Evolutionary conservation across 1,140 invertebrate genomes (phyloP).

Genomic region (Drosophila saltans): DNA sequence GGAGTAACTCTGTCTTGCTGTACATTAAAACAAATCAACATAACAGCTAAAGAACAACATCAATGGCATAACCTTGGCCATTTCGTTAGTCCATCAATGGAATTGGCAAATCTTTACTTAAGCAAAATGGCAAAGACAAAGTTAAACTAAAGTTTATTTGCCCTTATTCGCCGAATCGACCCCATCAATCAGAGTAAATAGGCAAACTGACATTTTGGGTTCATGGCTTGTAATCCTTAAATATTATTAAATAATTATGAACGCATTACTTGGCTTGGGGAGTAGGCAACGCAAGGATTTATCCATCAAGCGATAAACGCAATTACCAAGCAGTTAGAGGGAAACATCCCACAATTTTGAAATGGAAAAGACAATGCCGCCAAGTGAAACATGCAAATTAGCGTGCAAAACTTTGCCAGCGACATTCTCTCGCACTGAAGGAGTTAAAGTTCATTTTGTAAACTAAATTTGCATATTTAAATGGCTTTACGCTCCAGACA

Average conservation of each 20-base stretch:
- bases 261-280: slow-evolving; percentile 60
- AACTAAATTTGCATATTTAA: slow-evolving; percentile 78
- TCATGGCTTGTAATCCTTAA: slow-evolving; percentile 68
- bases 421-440: slow-evolving; percentile 39
- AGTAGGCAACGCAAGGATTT: slow-evolving; percentile 50
- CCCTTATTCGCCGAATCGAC: not conserved
- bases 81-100: slow-evolving; percentile 53
- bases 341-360: slow-evolving; percentile 20
- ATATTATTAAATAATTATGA: slow-evolving; percentile 79
- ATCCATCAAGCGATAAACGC: slow-evolving; percentile 76
- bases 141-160: slow-evolving; percentile 10
- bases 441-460: slow-evolving; percentile 74
- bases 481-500: slow-evolving; percentile 69
- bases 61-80: slow-evolving; percentile 56
- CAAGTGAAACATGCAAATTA: slow-evolving; percentile 75
- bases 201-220: slow-evolving; percentile 31
- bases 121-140: slow-evolving; percentile 18
- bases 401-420: slow-evolving; percentile 59
- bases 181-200: slow-evolving; percentile 45
- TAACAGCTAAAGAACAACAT: slow-evolving; percentile 10
- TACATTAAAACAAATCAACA: slow-evolving; percentile 39
- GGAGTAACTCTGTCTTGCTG: not conserved
- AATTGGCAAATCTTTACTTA: slow-evolving; percentile 49
- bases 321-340: slow-evolving; percentile 63
- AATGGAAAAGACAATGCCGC: slow-evolving; percentile 60